These are phyloP conservation scores for Rhinichthys osculus DNA, from an alignment of 2,797 vertebrate species.

Conservation along the genomic window DNA sequence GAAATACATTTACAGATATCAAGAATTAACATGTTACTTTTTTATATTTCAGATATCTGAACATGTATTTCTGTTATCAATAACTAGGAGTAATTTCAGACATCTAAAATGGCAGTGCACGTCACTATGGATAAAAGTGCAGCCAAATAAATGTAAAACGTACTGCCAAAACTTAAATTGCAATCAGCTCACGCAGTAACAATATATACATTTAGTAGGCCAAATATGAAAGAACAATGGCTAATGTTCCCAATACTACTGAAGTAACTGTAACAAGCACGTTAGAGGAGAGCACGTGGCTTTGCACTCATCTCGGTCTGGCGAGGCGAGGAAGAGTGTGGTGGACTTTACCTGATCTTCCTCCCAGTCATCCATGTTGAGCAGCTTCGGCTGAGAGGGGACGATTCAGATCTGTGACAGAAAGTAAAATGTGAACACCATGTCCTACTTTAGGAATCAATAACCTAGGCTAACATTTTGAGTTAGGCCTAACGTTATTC, in stretches of 20 bases:
- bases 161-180: neutral
- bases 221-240: neutral
- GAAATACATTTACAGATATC: too few species aligned
- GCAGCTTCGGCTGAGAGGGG: neutral
- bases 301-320: neutral
- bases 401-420: neutral
- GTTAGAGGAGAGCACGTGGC: neutral
- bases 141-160: neutral
- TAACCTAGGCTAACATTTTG: neutral
- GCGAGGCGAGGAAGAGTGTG: neutral
- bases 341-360: constrained; percentile 48
- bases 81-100: too few species aligned
- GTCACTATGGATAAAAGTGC: too few species aligned
- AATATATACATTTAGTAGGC: neutral
- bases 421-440: neutral
- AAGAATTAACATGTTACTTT: too few species aligned
- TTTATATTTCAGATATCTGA: too few species aligned
- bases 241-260: neutral
- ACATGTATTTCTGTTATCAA: too few species aligned
- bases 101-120: neutral
- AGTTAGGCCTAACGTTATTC: neutral
- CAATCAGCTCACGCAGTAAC: neutral
- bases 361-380: constrained; percentile 55
- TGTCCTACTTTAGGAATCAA: too few species aligned
- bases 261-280: too few species aligned